Conservation (phyloP, 2,113 vertebrate genomes). For the Eubucco bourcierii region DNA sequence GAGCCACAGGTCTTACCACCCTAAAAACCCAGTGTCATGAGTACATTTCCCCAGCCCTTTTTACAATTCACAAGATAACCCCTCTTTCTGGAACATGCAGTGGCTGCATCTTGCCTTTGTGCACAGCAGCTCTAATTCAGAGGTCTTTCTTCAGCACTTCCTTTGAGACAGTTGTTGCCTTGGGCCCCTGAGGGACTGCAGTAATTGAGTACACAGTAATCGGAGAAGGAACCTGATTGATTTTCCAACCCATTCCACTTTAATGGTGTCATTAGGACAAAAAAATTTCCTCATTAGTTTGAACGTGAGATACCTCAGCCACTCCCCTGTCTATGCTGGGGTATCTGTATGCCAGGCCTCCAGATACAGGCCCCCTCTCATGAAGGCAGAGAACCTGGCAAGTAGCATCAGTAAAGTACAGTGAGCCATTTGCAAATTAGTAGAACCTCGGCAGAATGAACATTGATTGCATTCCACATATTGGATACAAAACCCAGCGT, state of each 20-base stretch:
- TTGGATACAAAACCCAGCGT: not conserved
- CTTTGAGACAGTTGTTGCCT: not conserved
- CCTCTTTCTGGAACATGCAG: not conserved
- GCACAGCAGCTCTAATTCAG: not conserved
- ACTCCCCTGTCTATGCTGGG: not conserved
- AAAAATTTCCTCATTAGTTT: not conserved
- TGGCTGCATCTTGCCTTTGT: not conserved
- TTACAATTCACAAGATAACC: not conserved
- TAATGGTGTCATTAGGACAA: conserved; percentile 41
- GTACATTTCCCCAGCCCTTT: not conserved
- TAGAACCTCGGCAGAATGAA: not conserved
- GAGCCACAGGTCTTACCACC: not conserved
- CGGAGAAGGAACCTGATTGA: conserved; percentile 43
- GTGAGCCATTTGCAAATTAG: not conserved
- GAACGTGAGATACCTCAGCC: not conserved
- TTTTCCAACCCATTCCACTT: conserved; percentile 51
- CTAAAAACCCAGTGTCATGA: not conserved
- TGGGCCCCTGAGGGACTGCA: not conserved
- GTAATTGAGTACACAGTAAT: conserved; percentile 46
- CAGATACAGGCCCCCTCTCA: not conserved
- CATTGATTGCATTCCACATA: not conserved
- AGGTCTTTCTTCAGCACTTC: not conserved
- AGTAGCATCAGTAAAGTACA: not conserved
- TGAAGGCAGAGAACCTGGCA: not conserved
- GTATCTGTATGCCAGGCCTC: not conserved